Base-by-base conservation (phyloP, 2,797 vertebrate species). In the Phrynocephalus vlangalii region DNA sequence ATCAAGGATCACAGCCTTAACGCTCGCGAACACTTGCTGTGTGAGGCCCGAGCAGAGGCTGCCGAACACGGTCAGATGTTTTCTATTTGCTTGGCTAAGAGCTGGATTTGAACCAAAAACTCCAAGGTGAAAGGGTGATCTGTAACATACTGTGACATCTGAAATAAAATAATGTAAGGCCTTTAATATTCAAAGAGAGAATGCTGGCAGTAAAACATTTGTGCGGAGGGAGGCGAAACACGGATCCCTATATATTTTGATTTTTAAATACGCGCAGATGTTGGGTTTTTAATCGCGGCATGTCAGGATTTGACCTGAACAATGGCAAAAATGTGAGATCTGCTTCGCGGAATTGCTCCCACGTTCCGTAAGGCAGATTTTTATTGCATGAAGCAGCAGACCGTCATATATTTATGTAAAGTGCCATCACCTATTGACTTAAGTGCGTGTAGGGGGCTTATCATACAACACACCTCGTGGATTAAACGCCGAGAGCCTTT, bases 141-240 rank as follows among this genome's bases (percentile, higher is more conserved):
- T 94, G 95, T 97, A 97, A 97, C 97, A 96, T 95, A 96, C 95
- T 94, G 96, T 97, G 96, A 97, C 96, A 97, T 96, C 94, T 96
- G 95, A 97, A 97, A 97, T 97, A 95, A 97, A 97, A 97, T 97
- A 97, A 97, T 96, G 94, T 95, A 95, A 96, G 95, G 96, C 95
- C 97, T 97, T 96, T 96, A 96, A 97, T 97, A 97, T 97, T 96
- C 95, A 95, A 97, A 96, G 95, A 96, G 96, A 96, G 96, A 95
- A 96, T 96, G 94, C 92, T 95, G 96, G 96, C 96, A 96, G 96
- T 97, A 96, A 97, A 97, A 97, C 95, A 96, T 96, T 91, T 94
- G 93, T 85, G 83, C 70, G 15, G 95, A 96, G 94, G 95, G 96
- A 96, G 92, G 94, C 96, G 38, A 94, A 96, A 96, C 95, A 95